Base-by-base conservation (phyloP, 2,888 invertebrate species). In the Andrena bicolor region DNA sequence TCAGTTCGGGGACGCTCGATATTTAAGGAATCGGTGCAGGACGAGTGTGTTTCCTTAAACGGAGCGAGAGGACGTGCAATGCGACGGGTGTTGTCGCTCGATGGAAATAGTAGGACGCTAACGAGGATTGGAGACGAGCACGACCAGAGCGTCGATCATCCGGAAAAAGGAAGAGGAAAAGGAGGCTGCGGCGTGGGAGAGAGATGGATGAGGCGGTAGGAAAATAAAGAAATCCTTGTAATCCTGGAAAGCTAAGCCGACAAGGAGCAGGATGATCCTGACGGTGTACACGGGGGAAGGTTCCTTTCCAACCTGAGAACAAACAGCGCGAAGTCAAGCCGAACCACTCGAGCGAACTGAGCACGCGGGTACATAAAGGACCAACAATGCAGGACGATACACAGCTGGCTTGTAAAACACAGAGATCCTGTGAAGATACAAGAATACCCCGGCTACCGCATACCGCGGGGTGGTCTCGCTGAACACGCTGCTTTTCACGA, bases 371-470 rank as follows among this genome's bases (percentile, higher is more conserved):
- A 83, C 88, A 91, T 91, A 92, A 93, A 92, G 90, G 90, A 90
- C 87, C 91, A 90, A 92, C 92, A 92, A 93, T 92, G 87, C 89
- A 80, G 85, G 84, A 87, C 89, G 87, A 88, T 90, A 86, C 88
- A 90, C 92, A 93, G 93, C 92, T 92, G 93, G 89, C 91, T 92
- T 93, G 91, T 93, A 93, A 93, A 93, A 93, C 93, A 93, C 88
- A 90, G 90, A 92, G 92, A 93, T 92, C 90, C 91, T 87, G 93
- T 91, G 91, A 91, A 92, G 91, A 91, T 91, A 89, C 86, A 64
- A 63, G 69, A 60, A 80, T 83, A 73, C 51, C 74, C 68, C 20
- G 73, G 77, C 84, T 86, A 89, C 86, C 72, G 82, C 76, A 56
- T 75, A 81, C 72, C 72, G 56, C 76, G 30, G 71, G 74, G 86